Evolutionary conservation across 2,113 vertebrate genomes (phyloP).

Genomic region (Ammodytes dubius): DNA sequence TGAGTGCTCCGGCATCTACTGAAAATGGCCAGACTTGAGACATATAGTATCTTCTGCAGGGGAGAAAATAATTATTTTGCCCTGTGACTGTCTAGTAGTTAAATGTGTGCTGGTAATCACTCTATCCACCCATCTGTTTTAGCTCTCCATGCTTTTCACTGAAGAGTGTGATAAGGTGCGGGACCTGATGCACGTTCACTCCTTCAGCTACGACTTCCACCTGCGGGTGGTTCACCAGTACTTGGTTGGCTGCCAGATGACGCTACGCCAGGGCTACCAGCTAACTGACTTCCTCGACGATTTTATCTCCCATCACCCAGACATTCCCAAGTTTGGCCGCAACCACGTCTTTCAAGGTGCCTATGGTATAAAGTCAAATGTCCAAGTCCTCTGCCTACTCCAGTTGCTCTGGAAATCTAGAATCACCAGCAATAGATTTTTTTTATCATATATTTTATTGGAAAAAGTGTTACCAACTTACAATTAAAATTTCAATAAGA

Average conservation of each 20-base stretch:
- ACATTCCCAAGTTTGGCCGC: conserved; percentile 97
- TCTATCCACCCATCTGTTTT: conserved; percentile 49
- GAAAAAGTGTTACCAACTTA: too few relatives aligned
- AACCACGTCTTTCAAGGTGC: conserved; percentile 97
- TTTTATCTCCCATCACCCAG: conserved; percentile 94
- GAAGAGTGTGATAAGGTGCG: conserved; percentile 98
- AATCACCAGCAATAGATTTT: background rate
- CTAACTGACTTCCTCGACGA: conserved; percentile 95
- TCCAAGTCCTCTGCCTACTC: background rate
- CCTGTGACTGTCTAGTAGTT: background rate
- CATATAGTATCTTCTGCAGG: background rate
- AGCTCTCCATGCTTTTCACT: conserved; percentile 99
- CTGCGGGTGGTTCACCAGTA: conserved; percentile 97
- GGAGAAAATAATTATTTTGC: background rate
- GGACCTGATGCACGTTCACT: conserved; percentile 98
- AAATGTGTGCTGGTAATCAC: conserved; percentile 12
- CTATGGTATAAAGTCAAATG: conserved; percentile 11
- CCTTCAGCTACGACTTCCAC: conserved; percentile 99
- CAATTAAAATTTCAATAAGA: too few relatives aligned
- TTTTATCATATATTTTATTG: too few relatives aligned
- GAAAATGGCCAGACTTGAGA: background rate
- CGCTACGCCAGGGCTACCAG: conserved; percentile 95
- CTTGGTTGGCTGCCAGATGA: conserved; percentile 93
- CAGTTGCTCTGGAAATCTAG: background rate
- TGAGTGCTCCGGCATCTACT: background rate